Conservation (phyloP, 1,140 invertebrate genomes). For the Trachelipus rathkii region DNA sequence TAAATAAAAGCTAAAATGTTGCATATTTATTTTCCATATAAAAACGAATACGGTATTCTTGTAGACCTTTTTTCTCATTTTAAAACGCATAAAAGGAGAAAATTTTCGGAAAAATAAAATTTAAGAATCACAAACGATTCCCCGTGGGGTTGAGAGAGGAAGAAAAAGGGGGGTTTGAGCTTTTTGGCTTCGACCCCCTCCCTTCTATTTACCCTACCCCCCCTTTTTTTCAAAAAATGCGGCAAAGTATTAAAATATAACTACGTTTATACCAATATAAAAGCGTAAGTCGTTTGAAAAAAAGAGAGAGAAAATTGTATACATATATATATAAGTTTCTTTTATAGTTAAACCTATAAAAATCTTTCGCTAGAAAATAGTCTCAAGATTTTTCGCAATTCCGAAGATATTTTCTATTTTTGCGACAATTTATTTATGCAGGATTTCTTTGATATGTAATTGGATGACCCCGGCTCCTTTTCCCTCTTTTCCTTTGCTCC, state of each 20-base stretch:
- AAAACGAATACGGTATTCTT: not conserved
- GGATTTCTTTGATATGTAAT: slow-evolving; percentile 22
- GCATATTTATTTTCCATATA: not conserved
- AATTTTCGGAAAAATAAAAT: not conserved
- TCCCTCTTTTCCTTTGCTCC: slow-evolving; percentile 27
- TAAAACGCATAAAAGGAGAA: not conserved
- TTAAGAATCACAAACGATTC: not conserved
- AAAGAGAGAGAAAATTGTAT: slow-evolving; percentile 24
- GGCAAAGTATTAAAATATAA: not conserved
- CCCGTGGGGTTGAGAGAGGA: too few species aligned
- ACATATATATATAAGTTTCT: not conserved
- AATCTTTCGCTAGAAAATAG: not conserved
- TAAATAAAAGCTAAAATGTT: too few species aligned
- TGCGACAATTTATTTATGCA: slow-evolving; percentile 18
- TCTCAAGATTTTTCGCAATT: not conserved
- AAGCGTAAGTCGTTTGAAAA: not conserved
- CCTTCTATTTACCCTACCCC: not conserved
- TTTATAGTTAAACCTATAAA: too few species aligned
- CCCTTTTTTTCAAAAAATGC: not conserved
- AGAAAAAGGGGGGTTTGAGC: not conserved
- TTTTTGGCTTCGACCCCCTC: not conserved
- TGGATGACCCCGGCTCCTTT: slow-evolving; percentile 19
- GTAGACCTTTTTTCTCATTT: not conserved
- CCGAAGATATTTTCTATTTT: not conserved
- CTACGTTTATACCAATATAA: not conserved